A percentile compares a stretch with the other conserved stretches of the same genome.
phyloP scores from a whole-genome alignment of 2,888 invertebrate genomes.

The Patella pellucida region DNA sequence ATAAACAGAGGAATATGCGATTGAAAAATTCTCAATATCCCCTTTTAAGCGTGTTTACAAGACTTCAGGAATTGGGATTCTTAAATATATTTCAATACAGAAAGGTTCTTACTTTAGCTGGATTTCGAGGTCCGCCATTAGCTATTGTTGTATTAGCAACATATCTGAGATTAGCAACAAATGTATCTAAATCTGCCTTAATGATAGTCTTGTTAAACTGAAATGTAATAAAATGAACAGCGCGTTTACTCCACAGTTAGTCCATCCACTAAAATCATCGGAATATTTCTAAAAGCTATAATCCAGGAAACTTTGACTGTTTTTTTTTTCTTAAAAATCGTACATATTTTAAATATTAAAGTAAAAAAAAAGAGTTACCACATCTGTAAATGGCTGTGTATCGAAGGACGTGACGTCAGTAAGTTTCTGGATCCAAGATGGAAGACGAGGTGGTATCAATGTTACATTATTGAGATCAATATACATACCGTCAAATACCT shows the following conservation, averaged over 20 bases:
- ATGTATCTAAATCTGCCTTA: constrained; percentile 26
- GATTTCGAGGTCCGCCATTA: constrained; percentile 23
- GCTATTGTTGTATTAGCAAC: constrained; percentile 18
- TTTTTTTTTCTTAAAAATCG: background rate
- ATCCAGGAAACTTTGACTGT: background rate
- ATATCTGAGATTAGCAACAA: constrained; percentile 24
- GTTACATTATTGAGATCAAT: constrained; percentile 22
- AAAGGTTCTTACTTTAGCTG: constrained; percentile 21
- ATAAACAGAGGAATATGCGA: no score
- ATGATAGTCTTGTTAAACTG: constrained; percentile 28
- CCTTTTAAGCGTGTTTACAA: no score
- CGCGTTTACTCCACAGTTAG: background rate
- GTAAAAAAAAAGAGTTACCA: constrained; percentile 19
- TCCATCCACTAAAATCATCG: background rate
- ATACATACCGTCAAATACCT: constrained; percentile 26
- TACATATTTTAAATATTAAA: background rate
- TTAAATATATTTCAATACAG: no score
- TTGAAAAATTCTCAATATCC: no score
- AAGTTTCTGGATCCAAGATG: constrained; percentile 24
- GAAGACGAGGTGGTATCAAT: constrained; percentile 25
- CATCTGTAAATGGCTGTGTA: constrained; percentile 15
- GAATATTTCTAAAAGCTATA: background rate
- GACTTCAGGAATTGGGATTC: no score
- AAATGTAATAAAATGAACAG: background rate
- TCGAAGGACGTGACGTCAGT: constrained; percentile 18